Evolutionary conservation across 2,113 vertebrate genomes (phyloP), one percentile per base, ranked within the genome.

Genomic region (Xenotilapia flavipinnis): DNA sequence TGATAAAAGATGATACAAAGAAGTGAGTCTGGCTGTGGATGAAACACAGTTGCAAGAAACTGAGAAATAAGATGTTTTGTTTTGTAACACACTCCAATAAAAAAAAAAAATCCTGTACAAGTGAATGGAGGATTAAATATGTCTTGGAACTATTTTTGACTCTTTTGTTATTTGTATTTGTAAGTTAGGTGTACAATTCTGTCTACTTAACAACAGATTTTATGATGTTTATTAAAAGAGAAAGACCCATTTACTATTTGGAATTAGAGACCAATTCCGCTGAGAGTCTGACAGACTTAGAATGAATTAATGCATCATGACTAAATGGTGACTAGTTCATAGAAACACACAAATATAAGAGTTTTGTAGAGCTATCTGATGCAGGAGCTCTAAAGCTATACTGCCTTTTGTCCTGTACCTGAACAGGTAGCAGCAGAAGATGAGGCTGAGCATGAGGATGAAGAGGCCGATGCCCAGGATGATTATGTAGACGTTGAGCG

Each of bases 371-470:
- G 26, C 14, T 15, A 9, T 15, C 17, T 49, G 28, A 80, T 26
- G 31, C 31, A 9, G 28, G 11, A 53, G 9, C 26, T 53, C 51
- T 54, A 23, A 56, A 31, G 45, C 51, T 5, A 9, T 33, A 17
- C 2, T 26, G 23, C 36, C 31, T 56, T 58, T 53, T 26, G 17
- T 23, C 13, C 65, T 28, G 60, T 93, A 97, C 97, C 96, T 97
- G 94, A 96, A 95, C 84, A 97, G 81, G 88, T 96, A 97, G 91
- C 96, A 97, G 94, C 97, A 97, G 95, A 96, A 96, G 82, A 96
- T 92, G 81, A 96, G 92, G 88, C 95, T 96, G 88, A 97, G 92
- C 92, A 96, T 94, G 86, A 97, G 94, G 91, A 97, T 87, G 86
- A 97, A 96, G 87, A 97, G 94, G 83, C 95, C 96, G 7, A 96